Conservation (phyloP, 2,113 vertebrate species). For the Daphoenositta chrysoptera region DNA sequence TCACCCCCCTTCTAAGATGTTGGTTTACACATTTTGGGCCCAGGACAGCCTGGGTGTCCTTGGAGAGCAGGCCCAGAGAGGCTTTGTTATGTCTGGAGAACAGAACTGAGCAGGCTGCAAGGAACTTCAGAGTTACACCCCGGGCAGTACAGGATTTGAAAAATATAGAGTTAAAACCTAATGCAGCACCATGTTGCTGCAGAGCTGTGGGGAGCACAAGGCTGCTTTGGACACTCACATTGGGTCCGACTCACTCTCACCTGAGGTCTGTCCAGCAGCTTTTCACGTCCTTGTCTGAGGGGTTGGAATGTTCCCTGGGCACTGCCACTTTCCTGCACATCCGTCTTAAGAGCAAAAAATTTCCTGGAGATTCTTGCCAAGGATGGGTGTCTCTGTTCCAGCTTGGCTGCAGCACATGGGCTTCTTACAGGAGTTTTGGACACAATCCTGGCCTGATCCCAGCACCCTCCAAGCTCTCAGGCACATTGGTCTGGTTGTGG, state of each 20-base stretch:
- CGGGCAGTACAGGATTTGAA: no score
- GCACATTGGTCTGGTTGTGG: rapidly evolving
- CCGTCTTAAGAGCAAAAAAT: background rate
- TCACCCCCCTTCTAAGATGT: no score
- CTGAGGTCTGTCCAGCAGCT: background rate
- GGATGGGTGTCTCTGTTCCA: background rate
- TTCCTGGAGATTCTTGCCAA: background rate
- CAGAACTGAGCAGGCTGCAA: no score
- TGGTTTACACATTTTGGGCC: no score
- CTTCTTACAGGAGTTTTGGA: background rate
- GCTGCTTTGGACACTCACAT: background rate
- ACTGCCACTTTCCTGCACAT: background rate
- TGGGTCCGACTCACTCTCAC: background rate
- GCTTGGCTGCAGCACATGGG: background rate
- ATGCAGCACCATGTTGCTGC: rapidly evolving
- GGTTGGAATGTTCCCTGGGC: background rate
- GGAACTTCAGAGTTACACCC: no score
- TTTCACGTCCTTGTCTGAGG: background rate
- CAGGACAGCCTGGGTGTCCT: no score
- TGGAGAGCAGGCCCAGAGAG: no score
- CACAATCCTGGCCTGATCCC: background rate
- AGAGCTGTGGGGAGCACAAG: background rate
- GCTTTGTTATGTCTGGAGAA: no score
- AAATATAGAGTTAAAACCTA: no score
- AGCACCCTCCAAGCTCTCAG: background rate